phyloP scores from a whole-genome alignment of 2,113 vertebrate species.

The Istiophorus platypterus region DNA sequence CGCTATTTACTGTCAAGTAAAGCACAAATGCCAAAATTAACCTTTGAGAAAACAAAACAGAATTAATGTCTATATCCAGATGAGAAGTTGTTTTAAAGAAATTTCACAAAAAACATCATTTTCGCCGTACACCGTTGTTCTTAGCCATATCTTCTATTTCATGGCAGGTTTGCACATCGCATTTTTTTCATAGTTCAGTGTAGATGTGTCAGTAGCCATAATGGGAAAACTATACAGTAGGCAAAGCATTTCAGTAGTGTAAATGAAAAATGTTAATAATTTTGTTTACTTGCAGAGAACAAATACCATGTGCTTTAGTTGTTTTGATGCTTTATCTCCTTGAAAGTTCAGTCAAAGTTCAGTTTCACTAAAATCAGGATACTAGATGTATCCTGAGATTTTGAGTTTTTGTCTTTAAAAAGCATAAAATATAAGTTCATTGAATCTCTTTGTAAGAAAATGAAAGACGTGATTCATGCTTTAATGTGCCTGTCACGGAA shows the following conservation, averaged over 20 bases:
- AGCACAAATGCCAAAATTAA: constrained; percentile 41
- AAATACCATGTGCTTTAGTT: constrained; percentile 31
- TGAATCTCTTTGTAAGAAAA: constrained; percentile 60
- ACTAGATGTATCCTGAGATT: constrained; percentile 41
- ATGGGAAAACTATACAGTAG: constrained; percentile 12
- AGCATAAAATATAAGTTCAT: constrained; percentile 46
- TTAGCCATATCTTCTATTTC: not conserved
- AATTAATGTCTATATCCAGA: constrained; percentile 9
- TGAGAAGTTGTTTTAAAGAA: constrained; percentile 28
- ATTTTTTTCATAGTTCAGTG: constrained; percentile 40
- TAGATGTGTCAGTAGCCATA: constrained; percentile 20
- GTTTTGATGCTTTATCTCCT: constrained; percentile 31
- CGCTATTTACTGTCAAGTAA: constrained; percentile 27
- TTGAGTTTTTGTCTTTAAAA: constrained; percentile 39
- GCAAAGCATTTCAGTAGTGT: constrained; percentile 26
- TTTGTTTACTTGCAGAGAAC: constrained; percentile 16
- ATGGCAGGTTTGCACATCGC: constrained; percentile 19
- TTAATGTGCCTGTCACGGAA: constrained; percentile 45
- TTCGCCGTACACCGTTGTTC: constrained; percentile 22
- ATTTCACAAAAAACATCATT: not conserved
- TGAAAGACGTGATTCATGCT: constrained; percentile 55
- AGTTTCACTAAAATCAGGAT: constrained; percentile 50
- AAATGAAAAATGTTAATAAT: constrained; percentile 11
- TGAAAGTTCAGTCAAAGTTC: constrained; percentile 40
- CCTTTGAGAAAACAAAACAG: constrained; percentile 18